Evolutionary conservation across 92 coral and sea anemone species (phyloP), one percentile per base, ranked within the genome.

Genomic region (Phenganax subtilis): DNA sequence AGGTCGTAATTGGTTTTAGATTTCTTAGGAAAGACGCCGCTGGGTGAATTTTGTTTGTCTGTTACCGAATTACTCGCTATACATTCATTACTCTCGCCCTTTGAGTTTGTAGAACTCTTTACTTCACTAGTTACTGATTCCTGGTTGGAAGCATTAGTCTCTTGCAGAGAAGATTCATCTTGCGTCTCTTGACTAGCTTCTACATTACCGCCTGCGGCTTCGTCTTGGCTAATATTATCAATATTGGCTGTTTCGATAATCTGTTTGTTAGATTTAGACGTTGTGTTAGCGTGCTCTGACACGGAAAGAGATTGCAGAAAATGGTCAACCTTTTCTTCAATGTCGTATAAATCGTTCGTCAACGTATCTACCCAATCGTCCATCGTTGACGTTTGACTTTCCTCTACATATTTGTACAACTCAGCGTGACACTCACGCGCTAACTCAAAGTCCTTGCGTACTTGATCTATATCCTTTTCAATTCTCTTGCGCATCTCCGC

Each of bases 311-410:
- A 7, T 10, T 57, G 66, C n/a, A 85, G 55, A 20, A 54, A 25
- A 9, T 47, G 55, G 15, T 85, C 85, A 14, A 68, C 72, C 54
- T 77, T 81, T 53, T 79, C 71, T 62, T 85, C 83, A 12, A 84
- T 54, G 11, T 74, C 60, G 15, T 73, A 84, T 57, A 77, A 63
- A 68, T 76, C 84, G 61, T 65, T 51, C 9, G 82, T 67, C 47
- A 84, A 54, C 16, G 7, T 30, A 51, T 77, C 61, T 56, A 77
- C 87, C 84, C 87, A 84, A 9, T 76, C 66, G n/a, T n/a, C n/a
- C n/a, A n/a, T n/a, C n/a, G n/a, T n/a, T n/a, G n/a, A n/a, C n/a
- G n/a, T n/a, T n/a, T 76, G 77, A 47, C 71, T 70, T 10, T 59
- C 54, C 10, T 67, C 71, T 3, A 28, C 77, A 44, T 17, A 67